Conservation (phyloP, 2,113 vertebrate genomes). For the Platichthys stellatus region DNA sequence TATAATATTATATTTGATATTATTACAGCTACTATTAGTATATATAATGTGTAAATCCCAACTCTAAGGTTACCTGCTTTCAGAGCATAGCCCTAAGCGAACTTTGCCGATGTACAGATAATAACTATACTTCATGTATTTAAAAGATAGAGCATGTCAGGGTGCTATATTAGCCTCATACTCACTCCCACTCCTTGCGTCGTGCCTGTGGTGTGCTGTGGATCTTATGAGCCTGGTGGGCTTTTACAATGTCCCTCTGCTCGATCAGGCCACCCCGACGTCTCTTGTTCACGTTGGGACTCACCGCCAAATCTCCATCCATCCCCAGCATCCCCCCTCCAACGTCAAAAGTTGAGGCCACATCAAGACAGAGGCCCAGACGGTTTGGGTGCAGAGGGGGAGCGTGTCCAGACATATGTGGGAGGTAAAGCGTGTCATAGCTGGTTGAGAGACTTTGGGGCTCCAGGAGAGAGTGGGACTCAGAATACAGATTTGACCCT, state of each 20-base stretch:
- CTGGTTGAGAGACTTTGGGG: slow-evolving; percentile 82
- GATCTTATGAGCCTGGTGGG: slow-evolving; percentile 96
- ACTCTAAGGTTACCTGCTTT: too few species aligned
- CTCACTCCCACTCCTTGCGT: slow-evolving; percentile 99
- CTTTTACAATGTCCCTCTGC: slow-evolving; percentile 96
- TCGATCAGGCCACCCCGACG: slow-evolving; percentile 94
- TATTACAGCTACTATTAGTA: too few species aligned
- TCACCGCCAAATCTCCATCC: slow-evolving; percentile 84
- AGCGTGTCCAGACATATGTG: slow-evolving; percentile 61
- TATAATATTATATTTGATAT: too few species aligned
- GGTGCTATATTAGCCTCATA: slow-evolving; percentile 56
- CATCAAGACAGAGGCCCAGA: slow-evolving; percentile 78
- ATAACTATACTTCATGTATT: too few species aligned
- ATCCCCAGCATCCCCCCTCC: slow-evolving; percentile 62
- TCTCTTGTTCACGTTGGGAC: slow-evolving; percentile 91
- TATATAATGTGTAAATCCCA: too few species aligned
- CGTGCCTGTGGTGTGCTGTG: slow-evolving; percentile 96
- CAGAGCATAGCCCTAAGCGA: too few species aligned
- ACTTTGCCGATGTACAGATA: too few species aligned
- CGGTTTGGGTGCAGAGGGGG: slow-evolving; percentile 61
- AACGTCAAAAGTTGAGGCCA: slow-evolving; percentile 68
- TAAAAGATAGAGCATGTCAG: not conserved
- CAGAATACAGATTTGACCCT: slow-evolving; percentile 68
- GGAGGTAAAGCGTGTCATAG: slow-evolving; percentile 83
- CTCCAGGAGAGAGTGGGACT: slow-evolving; percentile 82